Base-by-base conservation (phyloP, 2,888 invertebrate species). In the Sesia apiformis region DNA sequence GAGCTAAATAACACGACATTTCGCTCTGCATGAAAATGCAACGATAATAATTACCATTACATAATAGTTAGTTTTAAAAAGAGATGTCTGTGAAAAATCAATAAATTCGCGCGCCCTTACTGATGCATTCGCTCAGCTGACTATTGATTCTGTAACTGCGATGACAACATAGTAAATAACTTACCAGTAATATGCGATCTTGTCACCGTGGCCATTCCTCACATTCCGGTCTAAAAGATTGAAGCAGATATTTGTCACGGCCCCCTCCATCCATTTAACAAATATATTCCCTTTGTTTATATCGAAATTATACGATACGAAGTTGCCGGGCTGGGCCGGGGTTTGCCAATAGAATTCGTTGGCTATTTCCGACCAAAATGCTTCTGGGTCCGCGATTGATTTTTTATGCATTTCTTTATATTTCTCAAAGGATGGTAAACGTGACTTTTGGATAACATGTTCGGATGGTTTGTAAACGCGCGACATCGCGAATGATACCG, bases 201-300 rank as follows among this genome's bases (percentile, higher is more conserved):
- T 96, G 69, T 98, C 96, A 40, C 97, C 98, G 60, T 94, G 87
- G 8, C 98, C 98, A 65, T 94, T 95, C 70, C 95, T 93, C 55
- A 99, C 93, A 81, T 97, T 96, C 60, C 96, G 93, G 84, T 99
- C 99, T 65, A 99, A 89, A 53, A 97, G 91, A 89, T 99, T 99
- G 86, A 97, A 99, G 77, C 96, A 97, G 61, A 99, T 93, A 81
- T 99, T 99, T 49, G 98, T 99, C 43, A 94, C 93, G 4, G 96
- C 96, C 5, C 97, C 98, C 70, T 96, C 95, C 94, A 99, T 93
- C 96, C 98, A 99, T 82, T 96, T 97, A 51, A 97, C 94, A 67
- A 92, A 96, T 66, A 99, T 94, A 6, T 95, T 94, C 53, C 99
- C 99, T 78, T 97, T 95, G 61, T 91, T 92, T 52, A 94, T 81